Conservation (phyloP, 2,888 invertebrate genomes). For the Rotaria magnacalcarata region DNA sequence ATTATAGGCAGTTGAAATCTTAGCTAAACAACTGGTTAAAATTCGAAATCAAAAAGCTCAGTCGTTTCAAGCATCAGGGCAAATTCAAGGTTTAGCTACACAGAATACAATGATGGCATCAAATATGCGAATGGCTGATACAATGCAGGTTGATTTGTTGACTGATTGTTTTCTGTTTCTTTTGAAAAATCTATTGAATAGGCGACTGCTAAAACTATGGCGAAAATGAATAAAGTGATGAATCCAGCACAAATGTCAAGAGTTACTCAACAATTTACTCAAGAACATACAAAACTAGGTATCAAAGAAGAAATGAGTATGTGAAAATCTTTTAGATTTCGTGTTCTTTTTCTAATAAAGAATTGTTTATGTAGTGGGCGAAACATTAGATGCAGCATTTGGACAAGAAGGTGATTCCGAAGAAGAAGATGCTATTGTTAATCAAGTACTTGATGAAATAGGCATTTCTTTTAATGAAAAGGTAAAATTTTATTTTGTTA, state of each 20-base stretch:
- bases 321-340: slow-evolving; percentile 52
- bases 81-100: slow-evolving; percentile 72
- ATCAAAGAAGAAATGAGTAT: slow-evolving; percentile 92
- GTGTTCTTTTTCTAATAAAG: background rate
- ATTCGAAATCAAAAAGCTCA: slow-evolving; percentile 80
- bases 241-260: slow-evolving; percentile 77
- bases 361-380: slow-evolving; percentile 68
- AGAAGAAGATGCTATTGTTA: slow-evolving; percentile 80
- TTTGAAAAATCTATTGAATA: background rate
- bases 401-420: slow-evolving; percentile 83
- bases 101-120: slow-evolving; percentile 85
- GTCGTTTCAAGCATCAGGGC: slow-evolving; percentile 75
- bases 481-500: slow-evolving; percentile 59
- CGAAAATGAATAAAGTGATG: slow-evolving; percentile 77
- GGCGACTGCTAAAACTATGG: slow-evolving; percentile 68
- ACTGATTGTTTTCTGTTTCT: too few relatives aligned
- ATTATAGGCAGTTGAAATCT: slow-evolving; percentile 61
- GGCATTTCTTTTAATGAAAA: slow-evolving; percentile 87
- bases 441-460: slow-evolving; percentile 86
- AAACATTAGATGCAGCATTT: slow-evolving; percentile 81
- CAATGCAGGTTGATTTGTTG: slow-evolving; percentile 57
- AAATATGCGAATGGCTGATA: slow-evolving; percentile 77
- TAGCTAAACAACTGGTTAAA: slow-evolving; percentile 83
- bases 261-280: slow-evolving; percentile 76
- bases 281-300: slow-evolving; percentile 80